Evolutionary conservation across 2,888 invertebrate genomes (phyloP), one percentile per base, ranked within the genome.

Genomic region (Epicampocera succincta): DNA sequence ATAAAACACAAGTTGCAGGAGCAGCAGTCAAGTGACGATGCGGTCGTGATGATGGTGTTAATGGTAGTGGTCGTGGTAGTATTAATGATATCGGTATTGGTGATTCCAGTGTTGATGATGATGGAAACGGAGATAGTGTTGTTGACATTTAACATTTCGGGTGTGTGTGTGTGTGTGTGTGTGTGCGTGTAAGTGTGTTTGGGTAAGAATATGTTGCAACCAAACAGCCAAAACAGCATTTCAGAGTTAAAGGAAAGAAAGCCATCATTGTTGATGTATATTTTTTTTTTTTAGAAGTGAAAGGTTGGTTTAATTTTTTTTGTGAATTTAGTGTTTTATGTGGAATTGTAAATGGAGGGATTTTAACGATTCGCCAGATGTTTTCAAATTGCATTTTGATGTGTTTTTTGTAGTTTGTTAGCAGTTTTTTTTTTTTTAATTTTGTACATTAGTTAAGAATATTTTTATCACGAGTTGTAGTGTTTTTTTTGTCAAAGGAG

Each of bases 311-410:
- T 60, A 44, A 40, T 52, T 68, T 44, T 66, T 19, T 13, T 56
- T 48, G 19, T 58, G 29, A 72, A 66, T 76, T 65, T 25, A 63
- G 52, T 69, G 58, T 80, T 74, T 74, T 68, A 61, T 54, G 50
- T 61, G 60, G 48, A 71, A 78, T 58, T 50, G 71, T 50, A 58
- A 78, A 66, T 46, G 63, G 44, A 72, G 61, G 79, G 80, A 72
- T 78, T 82, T 81, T 78, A 83, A 81, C 81, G 63, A 69, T 82
- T 82, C 71, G 56, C 54, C 85, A 84, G 83, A 84, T 84, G 85
- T 80, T 83, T 85, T 84, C 83, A 86, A 87, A 87, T 87, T 86
- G 85, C 86, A 87, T 85, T 87, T 87, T 86, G 86, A 87, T 86
- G 84, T 80, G 84, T 83, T 78, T 83, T 25, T 78, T 78, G 75